Percentiles rank a stretch among this genome's conserved stretches.
Conservation (phyloP, 2,888 invertebrate species). For the Congeria kusceri region DNA sequence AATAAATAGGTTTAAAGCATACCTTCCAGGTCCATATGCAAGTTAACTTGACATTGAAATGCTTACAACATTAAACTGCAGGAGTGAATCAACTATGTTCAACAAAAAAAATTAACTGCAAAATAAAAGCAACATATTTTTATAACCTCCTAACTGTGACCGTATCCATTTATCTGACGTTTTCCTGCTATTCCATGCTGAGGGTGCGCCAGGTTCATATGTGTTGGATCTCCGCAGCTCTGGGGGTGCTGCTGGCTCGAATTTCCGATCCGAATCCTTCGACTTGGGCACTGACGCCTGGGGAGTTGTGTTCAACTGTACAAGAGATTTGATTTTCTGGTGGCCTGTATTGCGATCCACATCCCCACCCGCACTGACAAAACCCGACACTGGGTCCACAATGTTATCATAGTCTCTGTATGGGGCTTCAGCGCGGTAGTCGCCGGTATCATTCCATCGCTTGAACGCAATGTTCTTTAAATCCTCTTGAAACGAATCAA, state of each 20-base stretch:
- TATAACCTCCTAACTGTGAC: conserved; percentile 81
- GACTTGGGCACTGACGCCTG: conserved; percentile 75
- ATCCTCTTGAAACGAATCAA: conserved; percentile 78
- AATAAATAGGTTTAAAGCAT: no score
- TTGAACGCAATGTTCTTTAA: conserved; percentile 68
- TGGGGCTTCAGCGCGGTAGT: conserved; percentile 78
- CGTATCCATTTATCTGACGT: conserved; percentile 80
- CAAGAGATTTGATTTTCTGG: conserved; percentile 76
- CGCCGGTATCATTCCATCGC: conserved; percentile 82
- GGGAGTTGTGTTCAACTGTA: conserved; percentile 79
- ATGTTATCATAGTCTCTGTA: conserved; percentile 82
- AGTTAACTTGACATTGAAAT: no score
- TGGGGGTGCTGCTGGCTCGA: conserved; percentile 74
- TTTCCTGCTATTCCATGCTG: conserved; percentile 82
- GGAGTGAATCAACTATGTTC: no score
- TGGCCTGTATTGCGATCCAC: conserved; percentile 81
- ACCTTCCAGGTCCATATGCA: no score
- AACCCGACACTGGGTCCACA: conserved; percentile 84
- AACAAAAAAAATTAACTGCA: no score
- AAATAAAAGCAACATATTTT: neutral
- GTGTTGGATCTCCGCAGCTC: conserved; percentile 78
- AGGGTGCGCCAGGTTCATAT: conserved; percentile 80
- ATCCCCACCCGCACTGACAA: conserved; percentile 83
- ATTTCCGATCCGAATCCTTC: conserved; percentile 75
- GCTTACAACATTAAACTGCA: no score